Evolutionary conservation across 2,888 invertebrate genomes (phyloP).

Genomic region (Drosophila mercatorum): DNA sequence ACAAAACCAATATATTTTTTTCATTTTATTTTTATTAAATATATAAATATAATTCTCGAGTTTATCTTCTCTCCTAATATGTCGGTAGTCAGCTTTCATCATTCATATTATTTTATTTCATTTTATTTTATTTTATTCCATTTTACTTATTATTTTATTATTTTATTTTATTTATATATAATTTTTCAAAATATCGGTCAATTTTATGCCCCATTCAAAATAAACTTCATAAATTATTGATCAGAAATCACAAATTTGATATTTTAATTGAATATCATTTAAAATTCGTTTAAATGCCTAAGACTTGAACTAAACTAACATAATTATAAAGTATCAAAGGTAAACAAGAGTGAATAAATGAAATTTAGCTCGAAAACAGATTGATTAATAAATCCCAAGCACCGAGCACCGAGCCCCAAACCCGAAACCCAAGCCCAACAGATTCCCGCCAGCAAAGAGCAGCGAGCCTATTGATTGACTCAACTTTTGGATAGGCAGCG

Average conservation of each 20-base stretch:
- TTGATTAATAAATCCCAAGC: conserved; percentile 40
- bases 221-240: not conserved
- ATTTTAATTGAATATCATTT: not conserved
- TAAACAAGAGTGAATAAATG: conserved; percentile 25
- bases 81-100: too few species aligned
- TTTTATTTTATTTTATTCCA: not conserved
- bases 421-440: not conserved
- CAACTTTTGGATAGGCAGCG: conserved; percentile 8
- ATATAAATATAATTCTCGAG: too few species aligned
- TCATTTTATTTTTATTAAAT: too few species aligned
- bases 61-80: too few species aligned
- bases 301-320: not conserved
- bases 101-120: too few species aligned
- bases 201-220: too few species aligned
- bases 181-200: too few species aligned
- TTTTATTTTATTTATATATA: too few species aligned
- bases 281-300: not conserved
- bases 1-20: too few species aligned
- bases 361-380: conserved; percentile 28
- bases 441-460: not conserved
- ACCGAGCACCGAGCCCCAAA: too few species aligned
- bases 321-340: conserved; percentile 9
- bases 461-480: conserved; percentile 39
- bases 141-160: too few species aligned
- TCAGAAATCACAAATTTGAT: not conserved